Percentiles rank a stretch among this genome's conserved stretches.
These are phyloP conservation scores for Myotis daubentonii DNA, from an alignment of 2,797 vertebrate species.

Conservation along the genomic window DNA sequence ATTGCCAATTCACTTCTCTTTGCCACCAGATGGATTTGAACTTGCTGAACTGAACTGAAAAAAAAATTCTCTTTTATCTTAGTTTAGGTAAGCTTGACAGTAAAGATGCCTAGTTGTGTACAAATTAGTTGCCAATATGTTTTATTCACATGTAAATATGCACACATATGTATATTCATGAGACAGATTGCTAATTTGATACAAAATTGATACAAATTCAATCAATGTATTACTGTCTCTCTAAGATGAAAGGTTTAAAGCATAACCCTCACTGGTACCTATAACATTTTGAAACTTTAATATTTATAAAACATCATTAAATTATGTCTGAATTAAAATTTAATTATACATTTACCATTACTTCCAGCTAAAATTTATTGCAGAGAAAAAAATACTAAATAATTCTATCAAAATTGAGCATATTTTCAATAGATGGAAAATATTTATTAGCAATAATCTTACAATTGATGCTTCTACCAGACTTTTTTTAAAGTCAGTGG, in stretches of 20 bases:
- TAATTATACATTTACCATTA: neutral
- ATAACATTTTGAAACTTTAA: neutral
- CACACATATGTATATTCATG: slow-evolving; percentile 12
- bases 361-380: neutral
- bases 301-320: neutral
- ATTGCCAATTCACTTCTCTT: slow-evolving; percentile 78
- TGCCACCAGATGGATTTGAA: slow-evolving; percentile 76
- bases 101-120: neutral
- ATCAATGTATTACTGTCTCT: neutral
- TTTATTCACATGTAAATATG: slow-evolving; percentile 12
- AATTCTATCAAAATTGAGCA: neutral
- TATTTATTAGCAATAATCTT: neutral
- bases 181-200: neutral
- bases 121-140: neutral
- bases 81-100: slow-evolving; percentile 60
- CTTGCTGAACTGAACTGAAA: slow-evolving; percentile 74
- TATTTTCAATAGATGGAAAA: neutral
- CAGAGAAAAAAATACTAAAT: neutral
- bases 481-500: neutral
- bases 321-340: slow-evolving; percentile 6
- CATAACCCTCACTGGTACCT: neutral
- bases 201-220: neutral
- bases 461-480: neutral
- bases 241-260: neutral
- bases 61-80: slow-evolving; percentile 38